A percentile compares a stretch with the other conserved stretches of the same genome.
Evolutionary conservation across 2,888 invertebrate species (phyloP).

Genomic region (Nasonovia ribisnigri): DNA sequence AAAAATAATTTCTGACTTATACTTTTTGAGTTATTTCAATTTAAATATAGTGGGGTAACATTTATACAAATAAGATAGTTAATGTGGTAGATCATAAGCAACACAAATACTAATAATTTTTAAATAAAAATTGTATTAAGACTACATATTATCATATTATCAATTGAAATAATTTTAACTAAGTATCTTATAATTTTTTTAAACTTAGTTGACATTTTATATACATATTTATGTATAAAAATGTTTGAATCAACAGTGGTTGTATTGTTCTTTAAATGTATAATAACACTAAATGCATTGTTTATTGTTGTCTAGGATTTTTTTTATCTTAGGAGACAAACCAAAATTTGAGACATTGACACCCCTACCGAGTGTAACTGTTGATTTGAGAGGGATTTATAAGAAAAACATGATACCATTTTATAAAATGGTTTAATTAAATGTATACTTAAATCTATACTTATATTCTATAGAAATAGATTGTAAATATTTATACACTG

Average conservation of each 20-base stretch:
- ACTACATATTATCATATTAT: too few relatives aligned
- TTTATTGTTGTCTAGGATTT: neutral
- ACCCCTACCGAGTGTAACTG: neutral
- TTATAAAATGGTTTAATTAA: neutral
- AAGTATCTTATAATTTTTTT: neutral
- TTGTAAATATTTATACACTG: neutral
- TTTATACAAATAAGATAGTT: too few relatives aligned
- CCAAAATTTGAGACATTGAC: neutral
- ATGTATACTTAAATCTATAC: neutral
- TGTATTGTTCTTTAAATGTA: neutral
- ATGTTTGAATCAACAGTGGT: neutral
- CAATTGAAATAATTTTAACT: neutral
- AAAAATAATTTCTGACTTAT: neutral
- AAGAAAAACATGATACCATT: neutral
- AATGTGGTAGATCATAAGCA: too few relatives aligned
- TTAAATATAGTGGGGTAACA: too few relatives aligned
- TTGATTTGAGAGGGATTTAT: neutral
- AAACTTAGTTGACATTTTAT: neutral
- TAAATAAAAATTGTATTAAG: too few relatives aligned
- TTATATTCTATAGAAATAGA: neutral
- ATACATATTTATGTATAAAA: neutral
- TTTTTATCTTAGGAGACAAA: neutral
- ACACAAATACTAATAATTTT: too few relatives aligned
- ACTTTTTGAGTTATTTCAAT: slow-evolving; percentile 21
- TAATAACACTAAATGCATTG: neutral